Evolutionary conservation across 2,797 vertebrate species (phyloP).

Genomic region (Sphaeramia orbicularis): DNA sequence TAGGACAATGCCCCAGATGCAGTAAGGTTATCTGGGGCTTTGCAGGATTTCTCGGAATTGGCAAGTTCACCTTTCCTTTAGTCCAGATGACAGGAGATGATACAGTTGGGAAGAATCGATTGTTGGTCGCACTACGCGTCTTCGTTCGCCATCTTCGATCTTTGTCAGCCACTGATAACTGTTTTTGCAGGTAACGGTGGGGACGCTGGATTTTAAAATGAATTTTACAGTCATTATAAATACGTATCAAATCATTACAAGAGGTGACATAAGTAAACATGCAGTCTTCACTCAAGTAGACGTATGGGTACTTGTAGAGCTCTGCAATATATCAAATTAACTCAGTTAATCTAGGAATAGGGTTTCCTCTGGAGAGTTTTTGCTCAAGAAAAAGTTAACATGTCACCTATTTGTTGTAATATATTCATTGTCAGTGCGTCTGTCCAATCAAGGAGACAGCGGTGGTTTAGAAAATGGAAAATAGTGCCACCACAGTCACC

Average conservation of each 20-base stretch:
- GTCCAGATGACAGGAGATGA: conserved; percentile 85
- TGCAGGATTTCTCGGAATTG: conserved; percentile 85
- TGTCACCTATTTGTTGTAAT: too few relatives aligned
- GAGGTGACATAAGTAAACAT: neutral
- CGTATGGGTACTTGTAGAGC: too few relatives aligned
- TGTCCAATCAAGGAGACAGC: too few relatives aligned
- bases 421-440: too few relatives aligned
- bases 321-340: too few relatives aligned
- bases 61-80: conserved; percentile 87
- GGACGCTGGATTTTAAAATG: neutral
- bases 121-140: conserved; percentile 52
- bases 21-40: conserved; percentile 86
- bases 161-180: conserved; percentile 33
- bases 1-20: conserved; percentile 78
- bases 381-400: too few relatives aligned
- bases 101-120: conserved; percentile 81
- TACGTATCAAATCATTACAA: neutral
- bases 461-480: too few relatives aligned
- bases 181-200: conserved; percentile 28
- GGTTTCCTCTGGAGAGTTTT: too few relatives aligned
- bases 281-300: too few relatives aligned
- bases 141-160: conserved; percentile 60
- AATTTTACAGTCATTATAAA: neutral
- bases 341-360: too few relatives aligned
- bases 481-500: too few relatives aligned